These are phyloP conservation scores for Leptothorax acervorum DNA, from an alignment of 2,888 invertebrate genomes.

Conservation along the genomic window DNA sequence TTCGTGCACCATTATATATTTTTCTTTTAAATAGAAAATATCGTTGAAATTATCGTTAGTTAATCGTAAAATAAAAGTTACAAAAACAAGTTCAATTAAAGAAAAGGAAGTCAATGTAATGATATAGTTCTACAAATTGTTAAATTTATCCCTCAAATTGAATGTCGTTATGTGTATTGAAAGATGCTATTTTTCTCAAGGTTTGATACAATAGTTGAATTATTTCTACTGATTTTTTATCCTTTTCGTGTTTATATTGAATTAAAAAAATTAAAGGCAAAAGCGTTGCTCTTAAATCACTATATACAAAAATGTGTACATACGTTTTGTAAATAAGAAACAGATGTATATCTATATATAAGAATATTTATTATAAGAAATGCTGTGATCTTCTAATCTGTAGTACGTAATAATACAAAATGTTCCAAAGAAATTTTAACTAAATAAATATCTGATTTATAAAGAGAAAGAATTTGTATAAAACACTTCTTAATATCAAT, in stretches of 20 bases:
- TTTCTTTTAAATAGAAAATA: not conserved
- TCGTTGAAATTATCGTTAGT: not conserved
- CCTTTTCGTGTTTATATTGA: not conserved
- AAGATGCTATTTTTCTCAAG: not conserved
- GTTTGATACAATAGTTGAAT: not conserved
- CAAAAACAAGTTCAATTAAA: not conserved
- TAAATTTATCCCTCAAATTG: not conserved
- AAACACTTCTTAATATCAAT: not conserved
- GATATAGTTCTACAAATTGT: not conserved
- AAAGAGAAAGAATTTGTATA: not conserved
- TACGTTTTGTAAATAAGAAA: conserved; percentile 9
- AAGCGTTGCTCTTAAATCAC: not conserved
- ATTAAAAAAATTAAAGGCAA: not conserved
- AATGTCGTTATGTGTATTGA: not conserved
- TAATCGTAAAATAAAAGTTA: not conserved
- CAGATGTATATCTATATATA: not conserved
- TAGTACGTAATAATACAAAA: not conserved
- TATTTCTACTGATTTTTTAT: not conserved
- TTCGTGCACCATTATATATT: not conserved
- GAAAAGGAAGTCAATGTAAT: not conserved
- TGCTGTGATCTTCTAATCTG: conserved; percentile 1
- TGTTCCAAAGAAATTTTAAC: not conserved
- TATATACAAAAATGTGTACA: conserved; percentile 9
- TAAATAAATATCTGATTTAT: not conserved
- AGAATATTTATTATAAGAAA: conserved; percentile 13